A percentile compares a stretch with the other conserved stretches of the same genome.
Conservation (phyloP, 2,113 vertebrate species). For the Dromaius novaehollandiae region DNA sequence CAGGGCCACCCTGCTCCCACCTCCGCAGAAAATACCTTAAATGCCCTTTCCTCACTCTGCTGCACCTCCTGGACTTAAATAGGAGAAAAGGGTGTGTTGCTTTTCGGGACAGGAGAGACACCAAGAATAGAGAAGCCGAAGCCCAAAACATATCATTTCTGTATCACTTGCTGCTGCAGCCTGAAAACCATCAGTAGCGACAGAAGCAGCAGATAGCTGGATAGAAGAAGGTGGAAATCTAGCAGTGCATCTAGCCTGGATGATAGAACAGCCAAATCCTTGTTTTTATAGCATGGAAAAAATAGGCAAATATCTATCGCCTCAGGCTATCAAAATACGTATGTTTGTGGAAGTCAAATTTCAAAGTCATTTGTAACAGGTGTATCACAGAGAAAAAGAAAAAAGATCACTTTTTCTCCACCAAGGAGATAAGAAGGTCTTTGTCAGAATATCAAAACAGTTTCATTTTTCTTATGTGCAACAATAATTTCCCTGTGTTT, state of each 20-base stretch:
- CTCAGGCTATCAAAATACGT: background rate
- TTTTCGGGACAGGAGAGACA: background rate
- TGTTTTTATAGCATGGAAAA: rapidly evolving
- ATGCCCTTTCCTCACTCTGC: background rate
- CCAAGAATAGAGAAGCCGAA: background rate
- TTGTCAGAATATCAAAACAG: background rate
- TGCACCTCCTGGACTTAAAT: background rate
- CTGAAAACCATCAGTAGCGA: background rate
- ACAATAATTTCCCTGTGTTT: rapidly evolving
- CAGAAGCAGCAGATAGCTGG: background rate
- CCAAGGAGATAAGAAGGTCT: background rate
- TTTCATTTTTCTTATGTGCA: background rate
- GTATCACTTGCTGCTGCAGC: background rate
- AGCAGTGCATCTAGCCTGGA: rapidly evolving
- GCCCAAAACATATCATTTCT: background rate
- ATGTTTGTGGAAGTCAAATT: background rate
- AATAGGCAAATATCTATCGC: rapidly evolving
- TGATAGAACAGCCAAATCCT: background rate
- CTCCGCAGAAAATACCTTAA: background rate
- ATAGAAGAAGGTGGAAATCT: background rate
- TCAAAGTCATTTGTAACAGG: background rate
- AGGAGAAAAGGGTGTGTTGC: background rate
- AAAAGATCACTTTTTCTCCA: background rate
- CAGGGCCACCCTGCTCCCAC: too few species aligned
- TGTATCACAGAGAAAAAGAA: background rate